Conservation (phyloP, 1,140 invertebrate species). For the Drosophila erecta region DNA sequence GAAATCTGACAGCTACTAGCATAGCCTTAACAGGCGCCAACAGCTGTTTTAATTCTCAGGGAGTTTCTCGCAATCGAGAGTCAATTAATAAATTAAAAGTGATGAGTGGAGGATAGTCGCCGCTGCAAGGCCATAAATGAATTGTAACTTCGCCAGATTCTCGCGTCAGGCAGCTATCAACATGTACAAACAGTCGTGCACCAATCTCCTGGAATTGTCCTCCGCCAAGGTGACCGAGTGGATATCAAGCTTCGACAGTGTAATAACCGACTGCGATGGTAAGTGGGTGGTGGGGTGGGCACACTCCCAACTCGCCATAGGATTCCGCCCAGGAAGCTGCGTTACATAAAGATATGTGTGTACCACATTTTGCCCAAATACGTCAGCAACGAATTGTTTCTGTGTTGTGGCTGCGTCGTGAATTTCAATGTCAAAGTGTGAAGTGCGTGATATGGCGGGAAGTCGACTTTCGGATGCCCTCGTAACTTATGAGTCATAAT, state of each 20-base stretch:
- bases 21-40: slow-evolving; percentile 17
- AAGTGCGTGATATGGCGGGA: slow-evolving; percentile 21
- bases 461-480: slow-evolving; percentile 32
- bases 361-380: slow-evolving; percentile 7
- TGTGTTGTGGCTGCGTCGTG: slow-evolving; percentile 30
- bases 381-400: slow-evolving; percentile 21
- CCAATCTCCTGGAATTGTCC: slow-evolving; percentile 77
- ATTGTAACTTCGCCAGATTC: slow-evolving; percentile 3
- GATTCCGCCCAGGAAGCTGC: slow-evolving; percentile 16
- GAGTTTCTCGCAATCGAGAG: slow-evolving; percentile 32
- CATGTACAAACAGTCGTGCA: slow-evolving; percentile 77
- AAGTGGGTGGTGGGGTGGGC: slow-evolving; percentile 61
- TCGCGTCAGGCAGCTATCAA: slow-evolving; percentile 19
- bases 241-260: slow-evolving; percentile 90
- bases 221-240: slow-evolving; percentile 87
- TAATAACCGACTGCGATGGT: slow-evolving; percentile 95
- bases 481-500: neutral
- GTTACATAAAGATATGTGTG: slow-evolving; percentile 35
- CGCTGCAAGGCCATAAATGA: slow-evolving; percentile 10
- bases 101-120: slow-evolving; percentile 30
- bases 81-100: slow-evolving; percentile 46
- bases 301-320: neutral
- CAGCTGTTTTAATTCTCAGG: slow-evolving; percentile 37
- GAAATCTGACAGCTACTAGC: slow-evolving; percentile 8
- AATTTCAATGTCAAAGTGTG: slow-evolving; percentile 72